phyloP scores from a whole-genome alignment of 2,113 vertebrate species.

The Anser cygnoides region DNA sequence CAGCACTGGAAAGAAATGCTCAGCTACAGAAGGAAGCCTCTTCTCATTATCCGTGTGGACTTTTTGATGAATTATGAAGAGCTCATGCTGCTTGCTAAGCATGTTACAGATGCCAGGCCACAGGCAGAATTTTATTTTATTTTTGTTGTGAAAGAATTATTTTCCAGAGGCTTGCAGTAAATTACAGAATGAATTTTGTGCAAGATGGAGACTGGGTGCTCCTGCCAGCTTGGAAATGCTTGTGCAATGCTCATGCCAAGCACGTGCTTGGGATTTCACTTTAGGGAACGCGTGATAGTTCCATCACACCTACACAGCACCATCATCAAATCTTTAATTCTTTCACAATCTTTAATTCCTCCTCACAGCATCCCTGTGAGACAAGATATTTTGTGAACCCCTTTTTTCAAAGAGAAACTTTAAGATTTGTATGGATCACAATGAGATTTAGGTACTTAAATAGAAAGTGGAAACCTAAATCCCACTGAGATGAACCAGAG shows the following conservation, averaged over 20 bases:
- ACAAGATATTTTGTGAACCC: neutral
- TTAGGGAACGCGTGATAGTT: neutral
- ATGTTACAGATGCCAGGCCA: neutral
- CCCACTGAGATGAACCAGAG: neutral
- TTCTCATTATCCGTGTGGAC: conserved; percentile 32
- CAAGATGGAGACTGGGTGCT: neutral
- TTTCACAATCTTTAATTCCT: neutral
- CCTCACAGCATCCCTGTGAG: neutral
- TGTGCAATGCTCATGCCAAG: neutral
- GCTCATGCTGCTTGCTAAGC: conserved; percentile 18
- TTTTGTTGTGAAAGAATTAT: neutral
- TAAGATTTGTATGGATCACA: neutral
- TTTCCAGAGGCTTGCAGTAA: neutral
- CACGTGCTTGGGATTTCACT: neutral
- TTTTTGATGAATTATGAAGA: conserved; percentile 73
- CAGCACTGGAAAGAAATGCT: neutral
- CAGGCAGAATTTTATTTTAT: neutral
- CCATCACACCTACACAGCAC: neutral
- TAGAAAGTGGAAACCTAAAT: conserved; percentile 32
- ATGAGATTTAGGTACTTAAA: conserved; percentile 15
- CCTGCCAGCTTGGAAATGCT: neutral
- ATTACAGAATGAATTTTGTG: neutral
- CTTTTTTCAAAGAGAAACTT: neutral
- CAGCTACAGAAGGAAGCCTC: neutral
- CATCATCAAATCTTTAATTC: neutral